Evolutionary conservation across 2,888 invertebrate species (phyloP), one percentile per base, ranked within the genome.

Genomic region (Leistus spinibarbis): DNA sequence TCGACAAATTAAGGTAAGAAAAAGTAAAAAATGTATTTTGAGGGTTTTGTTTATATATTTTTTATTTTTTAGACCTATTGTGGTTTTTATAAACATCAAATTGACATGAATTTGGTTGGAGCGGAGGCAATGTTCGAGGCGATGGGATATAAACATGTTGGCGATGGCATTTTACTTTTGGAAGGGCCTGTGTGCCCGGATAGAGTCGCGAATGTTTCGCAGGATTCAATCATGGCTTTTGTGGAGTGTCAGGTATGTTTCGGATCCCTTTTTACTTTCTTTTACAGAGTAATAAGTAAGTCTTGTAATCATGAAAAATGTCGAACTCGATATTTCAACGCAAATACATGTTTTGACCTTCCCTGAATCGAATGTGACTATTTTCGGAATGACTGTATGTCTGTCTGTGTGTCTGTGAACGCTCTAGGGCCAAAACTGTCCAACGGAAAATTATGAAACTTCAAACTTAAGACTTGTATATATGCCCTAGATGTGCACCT

Each of bases 1-100:
- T 83, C 89, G 91, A 80, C 89, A 90, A 77, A 90, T 96, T 77
- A 91, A 94, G 88, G 96, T 95, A 82, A 84, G 85, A 1, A 1
- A 5, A 10, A 40, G 0, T 7, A 40, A 40, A 40, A 4, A 5
- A n/a, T 5, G 1, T 13, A 63, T 54, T 67, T 76, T 70, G 54
- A 20, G 7, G 5, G 17, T 60, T 2, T 2, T 56, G 62, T n/a
- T 54, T 4, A 67, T 76, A 22, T 74, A 65, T 77, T 62, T 75
- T 65, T 19, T 69, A 77, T 77, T 77, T 84, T 82, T 60, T 84
- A 95, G 95, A 88, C 94, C 79, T 96, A 95, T 86, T 92, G 93
- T 78, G 96, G 96, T 7, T 96, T 93, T 85, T 96, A 91, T 86
- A 94, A 95, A 82, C 95, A 96, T 83, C 93, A 95, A 82, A 91